phyloP scores from a whole-genome alignment of 2,797 vertebrate species.

The Uromys caudimaculatus region DNA sequence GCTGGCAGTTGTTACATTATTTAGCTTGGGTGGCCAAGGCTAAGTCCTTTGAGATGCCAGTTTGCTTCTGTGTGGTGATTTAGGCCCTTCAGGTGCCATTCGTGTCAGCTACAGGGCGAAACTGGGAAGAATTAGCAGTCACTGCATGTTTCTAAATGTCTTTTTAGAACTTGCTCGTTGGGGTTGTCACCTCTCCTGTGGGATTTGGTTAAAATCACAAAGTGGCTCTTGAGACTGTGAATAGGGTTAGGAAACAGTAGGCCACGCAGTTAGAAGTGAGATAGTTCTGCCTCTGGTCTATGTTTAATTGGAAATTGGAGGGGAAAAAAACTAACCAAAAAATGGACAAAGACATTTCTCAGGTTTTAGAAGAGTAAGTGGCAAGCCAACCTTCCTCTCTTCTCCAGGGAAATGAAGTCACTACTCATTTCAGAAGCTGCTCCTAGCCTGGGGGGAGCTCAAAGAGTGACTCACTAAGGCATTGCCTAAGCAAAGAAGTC shows the following conservation, averaged over 20 bases:
- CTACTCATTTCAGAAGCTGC: slow-evolving; percentile 11
- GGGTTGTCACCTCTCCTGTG: not conserved
- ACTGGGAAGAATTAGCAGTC: not conserved
- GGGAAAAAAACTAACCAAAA: not conserved
- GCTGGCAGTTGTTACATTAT: not conserved
- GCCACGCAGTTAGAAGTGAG: not conserved
- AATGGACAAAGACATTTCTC: slow-evolving; percentile 22
- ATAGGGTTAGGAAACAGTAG: not conserved
- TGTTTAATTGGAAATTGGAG: slow-evolving; percentile 44
- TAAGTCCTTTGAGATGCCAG: not conserved
- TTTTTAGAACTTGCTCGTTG: not conserved
- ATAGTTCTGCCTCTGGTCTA: not conserved
- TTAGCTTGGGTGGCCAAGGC: not conserved
- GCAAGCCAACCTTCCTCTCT: not conserved
- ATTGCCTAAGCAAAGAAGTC: not conserved
- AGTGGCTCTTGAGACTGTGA: not conserved
- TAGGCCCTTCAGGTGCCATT: not conserved
- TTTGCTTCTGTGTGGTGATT: not conserved
- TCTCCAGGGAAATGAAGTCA: slow-evolving; percentile 63
- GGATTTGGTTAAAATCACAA: slow-evolving; percentile 1
- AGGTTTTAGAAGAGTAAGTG: not conserved
- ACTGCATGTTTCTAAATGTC: not conserved
- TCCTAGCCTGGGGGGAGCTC: not conserved
- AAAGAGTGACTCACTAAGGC: slow-evolving; percentile 32
- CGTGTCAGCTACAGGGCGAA: not conserved